Conservation (phyloP, 1,140 invertebrate species). For the Protaetia brevitarsis region DNA sequence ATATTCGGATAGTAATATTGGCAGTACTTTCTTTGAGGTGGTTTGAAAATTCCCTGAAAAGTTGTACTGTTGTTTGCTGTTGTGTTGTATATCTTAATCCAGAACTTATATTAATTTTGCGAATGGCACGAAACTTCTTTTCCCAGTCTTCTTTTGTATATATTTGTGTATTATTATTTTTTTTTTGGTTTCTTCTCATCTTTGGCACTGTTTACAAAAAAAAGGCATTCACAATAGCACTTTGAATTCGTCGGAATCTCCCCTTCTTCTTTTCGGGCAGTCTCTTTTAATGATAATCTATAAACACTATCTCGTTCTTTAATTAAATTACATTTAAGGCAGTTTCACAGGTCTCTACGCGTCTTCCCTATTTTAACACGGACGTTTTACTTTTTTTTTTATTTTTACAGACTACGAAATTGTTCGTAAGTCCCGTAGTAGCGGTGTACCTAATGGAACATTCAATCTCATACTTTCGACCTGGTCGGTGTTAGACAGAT, state of each 20-base stretch:
- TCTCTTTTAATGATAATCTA: too few relatives aligned
- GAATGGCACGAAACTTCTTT: not conserved
- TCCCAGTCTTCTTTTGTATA: not conserved
- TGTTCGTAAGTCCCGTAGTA: not conserved
- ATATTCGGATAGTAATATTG: too few relatives aligned
- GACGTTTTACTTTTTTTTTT: not conserved
- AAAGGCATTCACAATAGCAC: not conserved
- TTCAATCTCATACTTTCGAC: slow-evolving; percentile 21
- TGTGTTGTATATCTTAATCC: too few relatives aligned
- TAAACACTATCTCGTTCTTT: too few relatives aligned
- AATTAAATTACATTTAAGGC: too few relatives aligned
- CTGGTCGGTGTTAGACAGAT: slow-evolving; percentile 71
- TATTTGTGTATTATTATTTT: not conserved
- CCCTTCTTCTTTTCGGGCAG: not conserved
- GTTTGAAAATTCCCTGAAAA: too few relatives aligned
- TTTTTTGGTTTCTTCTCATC: not conserved
- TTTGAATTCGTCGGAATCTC: not conserved
- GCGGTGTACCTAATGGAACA: not conserved
- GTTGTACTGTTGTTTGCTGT: too few relatives aligned
- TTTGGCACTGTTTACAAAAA: slow-evolving; percentile 10
- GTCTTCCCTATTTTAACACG: not conserved
- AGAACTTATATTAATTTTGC: too few relatives aligned
- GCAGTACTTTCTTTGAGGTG: too few relatives aligned
- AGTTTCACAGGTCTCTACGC: not conserved
- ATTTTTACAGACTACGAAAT: not conserved